Conservation (phyloP, 2,113 vertebrate species). For the Taurulus bubalis region DNA sequence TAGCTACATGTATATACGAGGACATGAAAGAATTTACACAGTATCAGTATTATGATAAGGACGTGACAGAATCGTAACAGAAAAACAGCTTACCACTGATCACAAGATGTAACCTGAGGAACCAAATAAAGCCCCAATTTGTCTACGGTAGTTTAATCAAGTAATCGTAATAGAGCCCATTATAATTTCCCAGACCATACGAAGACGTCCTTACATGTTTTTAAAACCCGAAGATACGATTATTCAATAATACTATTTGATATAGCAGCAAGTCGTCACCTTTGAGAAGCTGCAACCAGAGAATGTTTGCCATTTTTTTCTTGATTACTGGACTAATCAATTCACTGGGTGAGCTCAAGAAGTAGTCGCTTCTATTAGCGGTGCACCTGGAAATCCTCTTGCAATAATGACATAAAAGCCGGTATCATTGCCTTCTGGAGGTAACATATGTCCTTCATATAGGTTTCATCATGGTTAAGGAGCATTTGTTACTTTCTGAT, state of each 20-base stretch:
- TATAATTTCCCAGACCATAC: not conserved
- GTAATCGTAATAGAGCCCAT: not conserved
- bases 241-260: not conserved
- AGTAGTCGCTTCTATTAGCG: not conserved
- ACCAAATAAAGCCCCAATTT: too few species aligned
- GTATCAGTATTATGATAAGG: not conserved
- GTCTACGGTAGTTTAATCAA: too few species aligned
- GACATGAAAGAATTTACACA: not conserved
- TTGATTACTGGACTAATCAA: not conserved
- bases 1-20: not conserved
- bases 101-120: too few species aligned
- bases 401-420: not conserved
- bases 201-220: not conserved
- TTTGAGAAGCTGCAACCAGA: not conserved
- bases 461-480: not conserved
- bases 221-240: not conserved
- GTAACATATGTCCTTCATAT: not conserved
- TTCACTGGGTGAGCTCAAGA: not conserved
- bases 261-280: not conserved
- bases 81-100: not conserved
- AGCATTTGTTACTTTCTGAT: not conserved
- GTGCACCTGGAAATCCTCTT: not conserved
- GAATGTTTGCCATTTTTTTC: not conserved
- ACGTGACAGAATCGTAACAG: not conserved
- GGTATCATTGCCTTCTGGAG: not conserved